Evolutionary conservation across 2,888 invertebrate species (phyloP), one percentile per base, ranked within the genome.

Genomic region (Oeneis ivallda): DNA sequence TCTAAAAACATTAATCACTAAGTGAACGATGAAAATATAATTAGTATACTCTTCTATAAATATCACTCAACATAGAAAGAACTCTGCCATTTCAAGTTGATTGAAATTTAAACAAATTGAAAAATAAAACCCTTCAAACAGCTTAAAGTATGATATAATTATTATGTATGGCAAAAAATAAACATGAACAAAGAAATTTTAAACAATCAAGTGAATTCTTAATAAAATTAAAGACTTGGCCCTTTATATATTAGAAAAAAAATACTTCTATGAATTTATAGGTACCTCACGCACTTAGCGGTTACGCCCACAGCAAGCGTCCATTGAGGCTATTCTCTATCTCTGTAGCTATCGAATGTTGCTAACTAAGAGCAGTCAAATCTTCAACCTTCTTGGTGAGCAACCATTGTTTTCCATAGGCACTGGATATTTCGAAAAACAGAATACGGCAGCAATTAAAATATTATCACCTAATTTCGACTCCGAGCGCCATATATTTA

Each of bases 1-100:
- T 85, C 79, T 79, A 86, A 85, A 86, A 86, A 82, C 76, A 74
- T 70, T 79, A 82, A 81, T n/a, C 77, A 81, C 80, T 76, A 77
- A 72, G 75, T 78, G 76, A 77, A 76, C 74, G 72, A 72, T 75
- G 75, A 76, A 76, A 76, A 74, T 72, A 74, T 72, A 73, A 19
- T 49, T 4, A 26, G 3, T 26, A 49, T 17, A 47, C 62, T 63
- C 68, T 73, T 72, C 67, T 75, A 70, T 70, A 73, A 70, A 70
- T 66, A 71, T 71, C 65, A 61, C 68, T 37, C 47, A 64, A 64
- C 50, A 66, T 7, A 68, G 13, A 58, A 49, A 64, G 52, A 61
- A 60, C 57, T 60, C 63, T 65, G 62, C 59, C 47, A 47, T 62
- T 52, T 57, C 71, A 70, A 70, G 68, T 68, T 50, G 39, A 68